Evolutionary conservation across 2,888 invertebrate genomes (phyloP), one percentile per base, ranked within the genome.

Genomic region (Tortrix viridana): DNA sequence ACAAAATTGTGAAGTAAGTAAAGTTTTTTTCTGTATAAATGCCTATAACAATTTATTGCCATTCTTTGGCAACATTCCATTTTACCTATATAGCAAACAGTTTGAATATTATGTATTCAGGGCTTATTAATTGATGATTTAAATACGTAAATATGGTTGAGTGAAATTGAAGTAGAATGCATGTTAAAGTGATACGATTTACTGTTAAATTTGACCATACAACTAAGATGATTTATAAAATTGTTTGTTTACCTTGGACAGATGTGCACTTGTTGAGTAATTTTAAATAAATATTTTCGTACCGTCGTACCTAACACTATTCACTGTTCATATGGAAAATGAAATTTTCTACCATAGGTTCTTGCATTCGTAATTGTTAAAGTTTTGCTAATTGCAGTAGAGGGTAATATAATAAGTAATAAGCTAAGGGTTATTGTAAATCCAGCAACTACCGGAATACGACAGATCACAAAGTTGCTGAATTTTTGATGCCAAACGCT

Each of bases 231-330:
- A 54, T 48, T 14, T 19, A 54, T 50, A 20, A 41, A 55, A 52
- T 63, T 59, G 50, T 26, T 56, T 53, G 60, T 61, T 69, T 76
- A 75, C 73, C 71, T 72, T 72, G 73, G 75, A 81, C 73, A 74
- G 77, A 75, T 80, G 82, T 82, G 83, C 82, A 79, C 76, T 86
- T 87, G 85, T 86, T 88, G 75, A 80, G 79, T 86, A 88, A 82
- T 86, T 85, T 67, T 84, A 83, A 85, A 81, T 68, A 79, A 82
- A 77, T 87, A 85, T 86, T 88, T 84, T 85, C 83, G 72, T 84
- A 86, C 76, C 76, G 76, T 23, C 32, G 32, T 32, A 32, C 32
- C 12, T 32, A 68, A 75, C 18, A 37, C 50, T 49, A 18, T 50
- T 50, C 72, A 76, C 68, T 69, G 76, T 79, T 75, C 67, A 74